Base-by-base conservation (phyloP, 2,797 vertebrate species). In the Harpagifer antarcticus region DNA sequence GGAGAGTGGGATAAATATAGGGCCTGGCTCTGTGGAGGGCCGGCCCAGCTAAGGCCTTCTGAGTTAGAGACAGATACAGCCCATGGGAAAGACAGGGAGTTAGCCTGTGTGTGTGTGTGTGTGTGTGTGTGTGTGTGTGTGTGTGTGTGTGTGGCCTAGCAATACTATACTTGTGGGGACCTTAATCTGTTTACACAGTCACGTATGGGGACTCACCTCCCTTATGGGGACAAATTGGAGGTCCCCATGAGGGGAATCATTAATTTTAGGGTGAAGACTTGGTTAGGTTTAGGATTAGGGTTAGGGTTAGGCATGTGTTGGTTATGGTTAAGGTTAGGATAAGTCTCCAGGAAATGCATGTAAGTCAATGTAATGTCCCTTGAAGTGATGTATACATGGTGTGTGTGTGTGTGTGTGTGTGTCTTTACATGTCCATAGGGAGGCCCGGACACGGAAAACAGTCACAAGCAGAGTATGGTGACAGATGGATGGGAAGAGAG, bases 1-100 rank as follows among this genome's bases (percentile, higher is more conserved):
- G 92, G 93, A 87, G 70, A 75, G 86, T 40, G 63, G 82, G 95
- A 93, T 95, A 95, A 95, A 95, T 95, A 95, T 96, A 96, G 95
- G 88, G 78, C 83, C 74, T 58, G 84, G 90, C 79, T 86, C 69
- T 65, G 57, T 80, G 79, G 57, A 27, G 72, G 87, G 50, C 74
- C 42, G 83, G 79, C 81, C 76, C 62, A 55, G 64, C 66, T 86
- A 86, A 90, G 91, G 93, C 88, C 90, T 80, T 84, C 58, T 74
- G 87, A 87, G 85, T 88, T 90, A 33, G 8, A 61, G 67, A 82
- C 74, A 37, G 47, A 84, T 72, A 13, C 68, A 73, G 74, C 61
- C 68, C 64, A 79, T 42, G 67, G 61, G 72, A 86, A 74, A 78
- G 54, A 65, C 60, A 60, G 68, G 43, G 59, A 73, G 63, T 70